Evolutionary conservation across 1,140 invertebrate genomes (phyloP), one percentile per base, ranked within the genome.

Genomic region (Penaeus vannamei): DNA sequence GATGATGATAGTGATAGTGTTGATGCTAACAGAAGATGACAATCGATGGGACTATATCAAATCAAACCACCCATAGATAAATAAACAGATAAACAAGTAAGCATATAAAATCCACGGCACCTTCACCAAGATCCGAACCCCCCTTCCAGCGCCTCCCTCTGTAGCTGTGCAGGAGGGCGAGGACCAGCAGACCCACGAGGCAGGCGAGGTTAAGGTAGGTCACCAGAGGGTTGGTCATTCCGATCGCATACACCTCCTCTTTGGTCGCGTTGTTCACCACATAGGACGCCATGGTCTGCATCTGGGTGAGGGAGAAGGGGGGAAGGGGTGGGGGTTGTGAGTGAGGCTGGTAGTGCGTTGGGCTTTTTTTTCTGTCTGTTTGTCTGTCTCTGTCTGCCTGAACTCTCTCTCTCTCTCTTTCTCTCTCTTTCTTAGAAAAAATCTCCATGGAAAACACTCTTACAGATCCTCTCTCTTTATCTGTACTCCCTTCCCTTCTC

Each of bases 151-250:
- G 62, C 42, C 90, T 84, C 36, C 64, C 22, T 64, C 69, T 84
- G 90, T 77, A 91, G 85, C 60, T 69, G 64, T 91, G 90, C 20
- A 76, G 53, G 26, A 84, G 12, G 46, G 81, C 64, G 20, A 91
- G 81, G 19, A 83, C 0, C 0, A 82, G 29, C 64, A 79, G 53
- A 4, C 61, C 76, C 1, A 29, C 36, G 61, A 91, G 87, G 14
- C 84, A 72, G 20, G 60, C 1, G 8, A 91, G 59, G 83, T 91
- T 91, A 32, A 85, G 66, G 76, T 91, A 91, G 19, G 89, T 89
- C 66, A 91, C 46, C 23, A 88, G 83, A 7, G 90, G 90, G 59
- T 91, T 91, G 76, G 85, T 86, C 90, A 91, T 91, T 20, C 87
- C 87, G 26, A 91, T 66, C 0, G 87, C 77, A 69, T 42, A 90